Percentiles rank a stretch among this genome's conserved stretches.
phyloP scores from a whole-genome alignment of 2,113 vertebrate species.

The Daubentonia madagascariensis region DNA sequence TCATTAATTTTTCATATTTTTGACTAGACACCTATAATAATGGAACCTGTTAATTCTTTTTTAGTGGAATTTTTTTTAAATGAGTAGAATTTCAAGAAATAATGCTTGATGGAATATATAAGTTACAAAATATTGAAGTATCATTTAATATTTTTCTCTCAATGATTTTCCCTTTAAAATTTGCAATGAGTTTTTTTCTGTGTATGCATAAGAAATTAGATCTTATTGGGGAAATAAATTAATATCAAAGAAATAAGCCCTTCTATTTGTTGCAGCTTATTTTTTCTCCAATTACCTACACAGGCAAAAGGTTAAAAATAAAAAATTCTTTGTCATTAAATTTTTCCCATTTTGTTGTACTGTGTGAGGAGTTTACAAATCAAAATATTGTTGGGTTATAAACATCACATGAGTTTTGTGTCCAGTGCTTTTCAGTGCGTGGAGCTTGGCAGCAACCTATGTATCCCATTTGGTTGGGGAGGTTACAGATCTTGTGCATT shows the following conservation, averaged over 20 bases:
- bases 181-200: background rate
- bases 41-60: background rate
- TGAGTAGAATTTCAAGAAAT: conserved; percentile 3
- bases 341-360: background rate
- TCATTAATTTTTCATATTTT: background rate
- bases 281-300: background rate
- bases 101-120: conserved; percentile 1
- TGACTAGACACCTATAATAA: background rate
- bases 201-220: background rate
- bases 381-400: background rate
- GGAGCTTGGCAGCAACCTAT: background rate
- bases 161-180: background rate
- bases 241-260: background rate
- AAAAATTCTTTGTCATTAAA: background rate
- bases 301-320: background rate
- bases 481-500: background rate
- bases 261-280: background rate
- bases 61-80: background rate
- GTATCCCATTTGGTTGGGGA: background rate
- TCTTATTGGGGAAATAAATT: conserved; percentile 20
- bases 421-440: background rate
- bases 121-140: background rate
- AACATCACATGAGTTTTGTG: background rate
- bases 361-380: background rate
- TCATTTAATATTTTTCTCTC: background rate